These are phyloP conservation scores for Formica selysi DNA, from an alignment of 1,140 invertebrate species.

Conservation along the genomic window DNA sequence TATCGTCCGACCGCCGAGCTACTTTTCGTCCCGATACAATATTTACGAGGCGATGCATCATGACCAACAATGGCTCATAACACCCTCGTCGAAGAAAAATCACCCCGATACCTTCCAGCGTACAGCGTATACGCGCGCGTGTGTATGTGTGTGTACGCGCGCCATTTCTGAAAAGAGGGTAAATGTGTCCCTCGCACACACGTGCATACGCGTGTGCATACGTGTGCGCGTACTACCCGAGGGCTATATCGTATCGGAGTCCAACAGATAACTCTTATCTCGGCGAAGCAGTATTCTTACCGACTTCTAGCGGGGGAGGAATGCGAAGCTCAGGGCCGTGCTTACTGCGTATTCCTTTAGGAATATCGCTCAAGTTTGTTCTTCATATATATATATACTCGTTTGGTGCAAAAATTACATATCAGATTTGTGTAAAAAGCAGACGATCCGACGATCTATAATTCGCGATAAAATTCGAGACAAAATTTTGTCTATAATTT, in stretches of 20 bases:
- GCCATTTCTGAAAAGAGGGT: conserved; percentile 68
- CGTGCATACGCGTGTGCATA: conserved; percentile 49
- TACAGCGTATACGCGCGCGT: conserved; percentile 36
- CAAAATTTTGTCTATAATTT: too few relatives aligned
- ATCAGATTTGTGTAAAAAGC: not conserved
- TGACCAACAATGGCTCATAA: conserved; percentile 85
- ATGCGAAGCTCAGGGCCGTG: conserved; percentile 61
- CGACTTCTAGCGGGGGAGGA: conserved; percentile 59
- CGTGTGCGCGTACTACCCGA: conserved; percentile 51
- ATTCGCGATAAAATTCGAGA: not conserved
- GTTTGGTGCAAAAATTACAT: too few relatives aligned
- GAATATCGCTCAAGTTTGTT: conserved; percentile 2
- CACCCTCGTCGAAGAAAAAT: conserved; percentile 80
- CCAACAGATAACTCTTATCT: conserved; percentile 85
- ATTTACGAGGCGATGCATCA: conserved; percentile 86
- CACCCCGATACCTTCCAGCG: conserved; percentile 60
- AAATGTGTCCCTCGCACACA: conserved; percentile 66
- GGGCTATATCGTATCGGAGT: conserved; percentile 83
- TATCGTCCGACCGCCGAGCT: conserved; percentile 78
- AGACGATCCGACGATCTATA: not conserved
- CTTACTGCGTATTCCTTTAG: conserved; percentile 1
- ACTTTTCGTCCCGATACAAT: conserved; percentile 83
- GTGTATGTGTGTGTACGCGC: conserved; percentile 26
- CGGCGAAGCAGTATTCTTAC: conserved; percentile 82
- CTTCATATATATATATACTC: not conserved